Conservation (phyloP, 2,113 vertebrate species). For the Chaenocephalus aceratus region DNA sequence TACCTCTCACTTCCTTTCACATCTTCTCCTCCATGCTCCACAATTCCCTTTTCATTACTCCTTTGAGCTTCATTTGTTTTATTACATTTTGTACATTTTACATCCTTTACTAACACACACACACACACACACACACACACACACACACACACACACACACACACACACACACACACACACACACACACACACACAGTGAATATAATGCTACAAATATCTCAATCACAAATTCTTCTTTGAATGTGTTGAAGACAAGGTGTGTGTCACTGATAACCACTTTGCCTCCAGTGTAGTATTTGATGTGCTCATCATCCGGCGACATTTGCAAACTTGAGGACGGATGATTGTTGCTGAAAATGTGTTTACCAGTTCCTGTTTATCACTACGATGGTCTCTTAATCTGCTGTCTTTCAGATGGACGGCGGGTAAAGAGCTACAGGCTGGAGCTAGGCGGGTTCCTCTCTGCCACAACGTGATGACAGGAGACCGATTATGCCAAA, state of each 20-base stretch:
- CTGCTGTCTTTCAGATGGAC: constrained; percentile 53
- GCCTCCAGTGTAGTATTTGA: constrained; percentile 60
- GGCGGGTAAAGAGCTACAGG: constrained; percentile 65
- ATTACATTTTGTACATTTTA: constrained; percentile 41
- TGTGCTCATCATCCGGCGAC: constrained; percentile 34
- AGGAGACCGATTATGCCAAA: constrained; percentile 68
- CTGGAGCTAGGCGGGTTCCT: constrained; percentile 44
- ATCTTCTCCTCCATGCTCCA: constrained; percentile 52
- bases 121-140: constrained; percentile 8
- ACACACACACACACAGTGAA: constrained; percentile 3
- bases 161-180: constrained; percentile 17
- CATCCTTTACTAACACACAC: neutral
- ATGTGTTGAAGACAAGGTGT: constrained; percentile 51
- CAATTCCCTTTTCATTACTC: constrained; percentile 55
- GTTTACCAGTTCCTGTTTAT: constrained; percentile 53
- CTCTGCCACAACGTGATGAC: constrained; percentile 68
- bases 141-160: neutral
- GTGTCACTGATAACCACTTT: constrained; percentile 48
- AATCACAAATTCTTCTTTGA: constrained; percentile 40
- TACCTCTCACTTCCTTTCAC: constrained; percentile 42
- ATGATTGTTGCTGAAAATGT: constrained; percentile 47
- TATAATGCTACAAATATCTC: constrained; percentile 52
- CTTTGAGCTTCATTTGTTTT: constrained; percentile 67
- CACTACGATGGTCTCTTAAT: constrained; percentile 41
- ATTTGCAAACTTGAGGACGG: constrained; percentile 33